These are phyloP conservation scores for Eurystomus gularis DNA, from an alignment of 2,113 vertebrate species.

Conservation along the genomic window DNA sequence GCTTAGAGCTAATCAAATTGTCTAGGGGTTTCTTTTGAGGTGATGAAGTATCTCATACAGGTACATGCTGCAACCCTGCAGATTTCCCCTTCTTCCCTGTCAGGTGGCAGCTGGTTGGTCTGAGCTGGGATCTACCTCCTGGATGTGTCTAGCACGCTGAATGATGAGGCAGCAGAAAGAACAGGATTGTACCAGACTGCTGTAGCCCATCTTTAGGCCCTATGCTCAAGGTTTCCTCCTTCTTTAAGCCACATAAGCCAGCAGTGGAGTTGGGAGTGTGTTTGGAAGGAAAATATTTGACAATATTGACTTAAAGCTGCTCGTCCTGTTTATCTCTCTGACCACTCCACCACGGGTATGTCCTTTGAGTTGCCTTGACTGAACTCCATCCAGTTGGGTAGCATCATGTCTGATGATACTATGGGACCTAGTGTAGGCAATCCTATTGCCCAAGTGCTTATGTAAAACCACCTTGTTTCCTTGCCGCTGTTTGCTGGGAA, in stretches of 20 bases:
- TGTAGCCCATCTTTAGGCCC: background rate
- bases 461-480: background rate
- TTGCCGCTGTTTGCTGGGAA: fast-evolving
- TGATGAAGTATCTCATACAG: background rate
- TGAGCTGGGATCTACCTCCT: background rate
- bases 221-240: background rate
- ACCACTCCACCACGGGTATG: background rate
- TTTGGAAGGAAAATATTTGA: background rate
- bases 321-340: background rate
- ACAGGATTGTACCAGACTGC: background rate
- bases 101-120: fast-evolving
- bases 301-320: background rate
- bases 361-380: background rate
- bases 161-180: background rate
- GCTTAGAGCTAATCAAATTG: background rate
- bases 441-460: fast-evolving
- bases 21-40: background rate
- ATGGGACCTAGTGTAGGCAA: background rate
- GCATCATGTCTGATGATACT: fast-evolving
- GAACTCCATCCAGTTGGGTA: background rate
- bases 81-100: background rate
- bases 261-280: background rate
- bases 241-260: background rate
- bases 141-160: fast-evolving
- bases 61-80: background rate